Evolutionary conservation across 2,888 invertebrate genomes (phyloP).

Genomic region (Cosmorhoe ocellata): DNA sequence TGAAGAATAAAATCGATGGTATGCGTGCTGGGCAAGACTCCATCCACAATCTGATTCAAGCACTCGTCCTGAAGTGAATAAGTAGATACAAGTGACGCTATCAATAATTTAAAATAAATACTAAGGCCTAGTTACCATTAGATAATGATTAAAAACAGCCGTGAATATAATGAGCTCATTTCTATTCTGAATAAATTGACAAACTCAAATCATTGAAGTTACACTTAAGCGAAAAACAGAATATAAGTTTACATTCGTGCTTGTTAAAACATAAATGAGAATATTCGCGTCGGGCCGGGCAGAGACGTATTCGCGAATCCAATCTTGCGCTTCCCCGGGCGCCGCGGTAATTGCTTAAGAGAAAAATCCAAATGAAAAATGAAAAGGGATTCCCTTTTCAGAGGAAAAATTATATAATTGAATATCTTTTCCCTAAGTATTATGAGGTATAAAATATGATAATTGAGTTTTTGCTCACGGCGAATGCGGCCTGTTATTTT

Average conservation of each 20-base stretch:
- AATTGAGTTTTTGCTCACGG: slow-evolving; percentile 77
- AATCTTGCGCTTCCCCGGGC: slow-evolving; percentile 70
- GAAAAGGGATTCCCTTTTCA: slow-evolving; percentile 80
- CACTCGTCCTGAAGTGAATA: no score
- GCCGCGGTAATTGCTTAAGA: slow-evolving; percentile 78
- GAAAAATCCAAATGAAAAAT: slow-evolving; percentile 83
- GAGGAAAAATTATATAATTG: slow-evolving; percentile 82
- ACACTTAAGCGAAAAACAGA: slow-evolving; percentile 73
- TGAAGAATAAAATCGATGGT: no score
- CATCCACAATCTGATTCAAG: no score
- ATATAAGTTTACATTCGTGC: slow-evolving; percentile 74
- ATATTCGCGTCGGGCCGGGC: slow-evolving; percentile 49
- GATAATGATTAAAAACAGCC: no score
- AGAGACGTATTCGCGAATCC: slow-evolving; percentile 62
- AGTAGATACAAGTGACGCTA: no score
- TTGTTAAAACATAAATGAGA: slow-evolving; percentile 77
- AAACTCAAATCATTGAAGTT: slow-evolving; percentile 51
- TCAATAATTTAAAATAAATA: no score
- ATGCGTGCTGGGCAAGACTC: no score
- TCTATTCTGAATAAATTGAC: slow-evolving; percentile 29
- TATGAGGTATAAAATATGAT: slow-evolving; percentile 83
- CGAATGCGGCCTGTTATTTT: slow-evolving; percentile 48
- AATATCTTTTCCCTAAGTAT: slow-evolving; percentile 81
- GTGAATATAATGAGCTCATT: slow-evolving; percentile 33
- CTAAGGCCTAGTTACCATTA: no score